Evolutionary conservation across 2,113 vertebrate genomes (phyloP).

Genomic region (Pseudois nayaur): DNA sequence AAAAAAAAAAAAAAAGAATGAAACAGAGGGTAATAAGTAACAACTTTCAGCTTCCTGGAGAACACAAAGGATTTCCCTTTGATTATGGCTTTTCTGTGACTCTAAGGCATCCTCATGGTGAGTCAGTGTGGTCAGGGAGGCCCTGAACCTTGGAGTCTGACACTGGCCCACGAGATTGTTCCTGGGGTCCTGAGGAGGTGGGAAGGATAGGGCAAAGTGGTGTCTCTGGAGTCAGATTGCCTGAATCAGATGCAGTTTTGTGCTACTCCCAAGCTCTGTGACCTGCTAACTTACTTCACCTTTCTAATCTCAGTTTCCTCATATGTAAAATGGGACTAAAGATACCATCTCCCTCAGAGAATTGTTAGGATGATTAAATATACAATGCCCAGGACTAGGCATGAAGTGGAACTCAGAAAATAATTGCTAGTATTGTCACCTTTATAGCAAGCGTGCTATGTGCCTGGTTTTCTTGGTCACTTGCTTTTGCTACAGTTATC

Average conservation of each 20-base stretch:
- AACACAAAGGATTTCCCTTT: not conserved
- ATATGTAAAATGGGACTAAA: too few relatives aligned
- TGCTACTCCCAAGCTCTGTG: not conserved
- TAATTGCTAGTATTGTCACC: not conserved
- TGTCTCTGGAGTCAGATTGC: not conserved
- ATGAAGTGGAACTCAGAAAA: not conserved
- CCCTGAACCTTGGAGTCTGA: not conserved
- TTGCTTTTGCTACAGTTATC: not conserved
- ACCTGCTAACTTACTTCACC: not conserved
- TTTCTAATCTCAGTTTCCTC: not conserved
- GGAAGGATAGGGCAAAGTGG: not conserved
- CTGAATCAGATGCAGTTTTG: not conserved
- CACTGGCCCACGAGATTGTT: fast-evolving
- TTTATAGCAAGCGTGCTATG: fast-evolving
- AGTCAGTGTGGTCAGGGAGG: not conserved
- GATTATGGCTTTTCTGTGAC: not conserved
- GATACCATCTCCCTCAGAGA: not conserved
- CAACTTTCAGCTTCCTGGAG: not conserved
- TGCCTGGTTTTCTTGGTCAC: not conserved
- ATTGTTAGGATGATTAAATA: not conserved
- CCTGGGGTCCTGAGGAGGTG: not conserved
- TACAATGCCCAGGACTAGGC: too few relatives aligned
- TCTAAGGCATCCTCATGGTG: not conserved
- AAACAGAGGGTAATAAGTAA: not conserved
- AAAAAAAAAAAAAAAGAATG: not conserved